Percentiles rank a stretch among this genome's conserved stretches.
Evolutionary conservation across 2,888 invertebrate species (phyloP).

Genomic region (Cheilosia vernalis): DNA sequence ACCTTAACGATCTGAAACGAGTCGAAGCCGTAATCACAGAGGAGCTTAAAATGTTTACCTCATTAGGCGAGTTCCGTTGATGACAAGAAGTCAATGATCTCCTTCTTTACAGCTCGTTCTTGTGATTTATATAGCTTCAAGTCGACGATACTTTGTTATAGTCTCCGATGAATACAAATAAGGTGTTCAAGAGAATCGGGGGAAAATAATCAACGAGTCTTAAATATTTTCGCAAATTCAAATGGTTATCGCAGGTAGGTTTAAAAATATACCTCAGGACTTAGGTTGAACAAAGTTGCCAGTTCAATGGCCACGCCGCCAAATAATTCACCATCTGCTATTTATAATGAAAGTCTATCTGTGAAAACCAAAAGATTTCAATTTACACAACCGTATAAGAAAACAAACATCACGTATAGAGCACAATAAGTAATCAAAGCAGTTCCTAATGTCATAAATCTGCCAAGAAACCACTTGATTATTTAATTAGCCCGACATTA

Average conservation of each 20-base stretch:
- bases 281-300: background rate
- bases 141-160: background rate
- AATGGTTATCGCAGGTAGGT: slow-evolving; percentile 24
- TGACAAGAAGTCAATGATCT: slow-evolving; percentile 54
- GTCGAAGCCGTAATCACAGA: slow-evolving; percentile 8
- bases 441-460: slow-evolving; percentile 45
- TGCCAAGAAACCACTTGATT: slow-evolving; percentile 34
- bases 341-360: background rate
- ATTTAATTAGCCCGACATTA: slow-evolving; percentile 31
- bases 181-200: slow-evolving; percentile 6
- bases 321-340: background rate
- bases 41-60: slow-evolving; percentile 24
- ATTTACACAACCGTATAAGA: background rate
- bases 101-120: background rate
- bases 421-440: slow-evolving; percentile 25
- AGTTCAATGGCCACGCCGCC: slow-evolving; percentile 33
- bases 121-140: slow-evolving; percentile 13
- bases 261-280: background rate
- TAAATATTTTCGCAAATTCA: slow-evolving; percentile 20
- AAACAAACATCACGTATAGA: background rate
- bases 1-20: slow-evolving; percentile 28
- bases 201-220: background rate
- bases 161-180: slow-evolving; percentile 28
- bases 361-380: background rate
- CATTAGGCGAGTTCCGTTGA: slow-evolving; percentile 32